phyloP scores from a whole-genome alignment of 2,888 invertebrate genomes.

The Callyntrura sp. region DNA sequence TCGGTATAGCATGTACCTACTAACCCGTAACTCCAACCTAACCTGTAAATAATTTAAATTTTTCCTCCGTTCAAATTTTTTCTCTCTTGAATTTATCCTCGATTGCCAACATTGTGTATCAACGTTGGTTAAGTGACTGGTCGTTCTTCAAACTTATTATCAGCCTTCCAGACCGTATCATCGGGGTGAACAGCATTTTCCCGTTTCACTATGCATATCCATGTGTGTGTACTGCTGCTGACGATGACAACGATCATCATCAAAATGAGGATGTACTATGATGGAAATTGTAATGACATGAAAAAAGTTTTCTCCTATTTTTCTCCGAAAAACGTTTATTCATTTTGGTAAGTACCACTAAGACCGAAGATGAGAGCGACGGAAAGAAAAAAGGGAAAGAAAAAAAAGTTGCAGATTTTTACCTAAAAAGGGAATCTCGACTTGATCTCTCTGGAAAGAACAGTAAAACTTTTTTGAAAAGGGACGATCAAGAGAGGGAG shows the following conservation, averaged over 20 bases:
- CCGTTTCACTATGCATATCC: neutral
- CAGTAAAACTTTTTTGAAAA: conserved; percentile 19
- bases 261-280: conserved; percentile 5
- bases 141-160: conserved; percentile 23
- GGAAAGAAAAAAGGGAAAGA: neutral
- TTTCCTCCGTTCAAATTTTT: too few relatives aligned
- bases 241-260: too few relatives aligned
- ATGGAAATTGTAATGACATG: neutral
- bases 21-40: too few relatives aligned
- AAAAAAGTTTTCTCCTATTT: conserved; percentile 12
- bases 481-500: neutral
- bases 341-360: conserved; percentile 11
- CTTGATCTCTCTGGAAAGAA: conserved; percentile 24
- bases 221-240: neutral
- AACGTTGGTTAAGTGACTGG: neutral
- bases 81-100: too few relatives aligned
- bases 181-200: neutral
- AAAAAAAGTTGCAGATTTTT: conserved; percentile 26
- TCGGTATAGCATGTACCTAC: too few relatives aligned
- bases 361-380: neutral
- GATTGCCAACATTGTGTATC: too few relatives aligned
- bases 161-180: neutral
- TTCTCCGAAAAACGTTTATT: conserved; percentile 2
- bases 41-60: too few relatives aligned
- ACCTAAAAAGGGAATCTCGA: conserved; percentile 35